phyloP scores from a whole-genome alignment of 2,797 vertebrate genomes.

The Lagodon rhomboides region DNA sequence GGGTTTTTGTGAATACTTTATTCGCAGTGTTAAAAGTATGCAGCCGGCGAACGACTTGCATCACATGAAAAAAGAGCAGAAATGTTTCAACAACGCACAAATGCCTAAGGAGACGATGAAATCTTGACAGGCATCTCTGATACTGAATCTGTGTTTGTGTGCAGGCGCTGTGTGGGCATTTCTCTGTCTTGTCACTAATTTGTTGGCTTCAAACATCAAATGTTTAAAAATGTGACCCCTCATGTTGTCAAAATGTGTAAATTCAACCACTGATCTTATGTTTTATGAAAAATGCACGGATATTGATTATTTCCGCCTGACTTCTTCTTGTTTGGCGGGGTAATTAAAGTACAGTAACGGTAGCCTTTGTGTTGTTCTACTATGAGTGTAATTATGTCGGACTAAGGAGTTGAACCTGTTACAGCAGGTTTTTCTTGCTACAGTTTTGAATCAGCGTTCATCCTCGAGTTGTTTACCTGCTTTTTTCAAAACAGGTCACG shows the following conservation, averaged over 20 bases:
- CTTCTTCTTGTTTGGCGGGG: not conserved
- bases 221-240: not conserved
- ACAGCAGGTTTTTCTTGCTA: conserved; percentile 55
- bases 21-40: not conserved
- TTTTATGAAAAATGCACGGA: not conserved
- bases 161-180: not conserved
- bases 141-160: conserved; percentile 4
- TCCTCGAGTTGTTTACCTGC: conserved; percentile 35
- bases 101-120: conserved; percentile 7
- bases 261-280: not conserved
- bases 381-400: not conserved
- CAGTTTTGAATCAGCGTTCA: conserved; percentile 35
- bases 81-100: conserved; percentile 11
- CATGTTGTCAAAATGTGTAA: not conserved
- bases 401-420: conserved; percentile 51
- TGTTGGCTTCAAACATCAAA: not conserved
- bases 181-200: not conserved
- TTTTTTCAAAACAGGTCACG: conserved; percentile 16
- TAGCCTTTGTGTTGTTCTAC: conserved; percentile 22
- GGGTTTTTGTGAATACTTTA: conserved; percentile 2
- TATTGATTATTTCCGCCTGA: not conserved
- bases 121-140: conserved; percentile 14
- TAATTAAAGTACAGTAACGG: conserved; percentile 7
- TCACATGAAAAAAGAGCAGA: not conserved
- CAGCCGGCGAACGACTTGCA: conserved; percentile 14